These are phyloP conservation scores for Passer montanus DNA, from an alignment of 2,113 vertebrate species.

Conservation along the genomic window DNA sequence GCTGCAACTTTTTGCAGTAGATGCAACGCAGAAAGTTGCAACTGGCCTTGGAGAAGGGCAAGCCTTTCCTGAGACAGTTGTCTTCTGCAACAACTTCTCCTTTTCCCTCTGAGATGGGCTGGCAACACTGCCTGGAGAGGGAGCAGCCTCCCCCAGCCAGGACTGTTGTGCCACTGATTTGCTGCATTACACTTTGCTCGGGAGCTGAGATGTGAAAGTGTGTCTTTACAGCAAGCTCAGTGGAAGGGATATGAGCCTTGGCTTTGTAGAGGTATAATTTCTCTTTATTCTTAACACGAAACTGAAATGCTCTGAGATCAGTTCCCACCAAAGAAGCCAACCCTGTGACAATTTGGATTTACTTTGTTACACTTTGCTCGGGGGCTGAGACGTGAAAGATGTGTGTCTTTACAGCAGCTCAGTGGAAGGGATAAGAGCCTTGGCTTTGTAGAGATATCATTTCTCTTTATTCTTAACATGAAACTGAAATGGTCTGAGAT, in stretches of 20 bases:
- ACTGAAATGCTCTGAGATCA: background rate
- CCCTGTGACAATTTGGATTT: background rate
- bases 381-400: background rate
- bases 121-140: background rate
- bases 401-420: background rate
- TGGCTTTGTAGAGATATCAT: background rate
- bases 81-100: background rate
- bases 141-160: background rate
- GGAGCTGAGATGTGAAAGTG: background rate
- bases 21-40: rapidly evolving
- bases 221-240: background rate
- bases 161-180: background rate
- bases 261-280: background rate
- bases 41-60: background rate
- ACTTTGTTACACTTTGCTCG: background rate
- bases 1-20: background rate
- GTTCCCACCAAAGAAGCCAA: background rate
- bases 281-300: background rate
- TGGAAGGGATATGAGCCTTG: background rate
- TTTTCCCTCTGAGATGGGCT: background rate
- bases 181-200: background rate
- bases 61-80: background rate
- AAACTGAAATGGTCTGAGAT: background rate
- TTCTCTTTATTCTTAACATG: background rate
- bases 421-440: background rate